Conservation (phyloP, 1,140 invertebrate genomes). For the Lepidostoma basale region DNA sequence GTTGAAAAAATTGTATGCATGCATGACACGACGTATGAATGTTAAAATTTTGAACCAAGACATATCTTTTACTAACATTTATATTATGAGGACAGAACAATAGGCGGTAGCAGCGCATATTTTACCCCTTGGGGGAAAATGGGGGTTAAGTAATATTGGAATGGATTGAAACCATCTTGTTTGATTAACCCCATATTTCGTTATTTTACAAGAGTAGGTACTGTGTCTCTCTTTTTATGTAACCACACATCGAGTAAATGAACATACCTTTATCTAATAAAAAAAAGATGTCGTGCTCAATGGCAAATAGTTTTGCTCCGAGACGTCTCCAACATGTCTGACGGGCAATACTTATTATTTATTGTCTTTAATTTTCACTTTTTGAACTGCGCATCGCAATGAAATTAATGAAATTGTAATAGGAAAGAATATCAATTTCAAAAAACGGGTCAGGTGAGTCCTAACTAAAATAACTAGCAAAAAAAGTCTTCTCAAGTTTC, state of each 20-base stretch:
- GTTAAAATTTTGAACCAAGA: no score
- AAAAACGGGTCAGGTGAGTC: constrained; percentile 33
- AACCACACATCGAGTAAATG: constrained; percentile 11
- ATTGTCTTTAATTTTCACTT: constrained; percentile 20
- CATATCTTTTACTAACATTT: no score
- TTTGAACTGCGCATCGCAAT: constrained; percentile 20
- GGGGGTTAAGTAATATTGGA: no score
- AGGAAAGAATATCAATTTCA: background rate
- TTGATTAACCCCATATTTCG: no score
- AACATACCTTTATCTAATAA: constrained; percentile 33
- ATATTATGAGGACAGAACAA: no score
- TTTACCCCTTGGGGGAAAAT: no score
- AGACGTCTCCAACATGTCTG: constrained; percentile 62
- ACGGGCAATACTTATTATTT: constrained; percentile 49
- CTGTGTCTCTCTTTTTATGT: background rate
- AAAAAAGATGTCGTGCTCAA: constrained; percentile 30
- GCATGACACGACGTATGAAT: no score
- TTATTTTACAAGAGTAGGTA: constrained; percentile 8
- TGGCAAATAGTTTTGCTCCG: constrained; percentile 47
- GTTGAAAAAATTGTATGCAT: no score
- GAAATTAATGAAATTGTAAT: background rate
- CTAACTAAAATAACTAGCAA: constrained; percentile 34
- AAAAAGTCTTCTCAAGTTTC: constrained; percentile 38
- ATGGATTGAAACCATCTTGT: no score
- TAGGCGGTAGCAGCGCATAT: no score